A percentile compares a stretch with the other conserved stretches of the same genome.
Evolutionary conservation across 2,888 invertebrate genomes (phyloP).

Genomic region (Xylocampa areola): DNA sequence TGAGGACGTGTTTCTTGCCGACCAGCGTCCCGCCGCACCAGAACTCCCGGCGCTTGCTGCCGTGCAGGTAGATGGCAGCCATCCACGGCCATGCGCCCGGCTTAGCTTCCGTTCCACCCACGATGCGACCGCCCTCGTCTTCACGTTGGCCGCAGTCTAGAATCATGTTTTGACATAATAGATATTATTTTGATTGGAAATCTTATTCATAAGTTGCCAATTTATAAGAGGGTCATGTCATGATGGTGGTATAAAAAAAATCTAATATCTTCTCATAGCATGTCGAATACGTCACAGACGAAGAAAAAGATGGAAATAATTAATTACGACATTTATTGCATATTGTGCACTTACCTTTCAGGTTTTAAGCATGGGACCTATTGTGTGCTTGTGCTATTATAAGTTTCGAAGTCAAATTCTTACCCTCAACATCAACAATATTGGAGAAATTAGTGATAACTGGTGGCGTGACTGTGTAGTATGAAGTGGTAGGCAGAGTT

Average conservation of each 20-base stretch:
- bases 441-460: constrained; percentile 83
- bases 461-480: constrained; percentile 83
- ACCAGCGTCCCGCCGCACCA: constrained; percentile 98
- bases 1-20: constrained; percentile 94
- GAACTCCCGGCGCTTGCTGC: constrained; percentile 95
- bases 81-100: constrained; percentile 99
- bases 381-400: background rate
- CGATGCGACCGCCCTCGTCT: constrained; percentile 95
- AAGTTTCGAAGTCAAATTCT: constrained; percentile 26
- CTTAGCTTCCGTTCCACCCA: constrained; percentile 95
- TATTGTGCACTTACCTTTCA: background rate
- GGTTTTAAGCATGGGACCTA: too few species aligned
- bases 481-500: constrained; percentile 79
- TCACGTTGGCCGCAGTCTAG: constrained; percentile 95
- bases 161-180: constrained; percentile 49
- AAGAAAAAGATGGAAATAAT: too few species aligned
- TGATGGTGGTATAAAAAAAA: too few species aligned
- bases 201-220: too few species aligned
- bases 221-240: too few species aligned
- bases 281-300: too few species aligned
- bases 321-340: too few species aligned
- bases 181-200: background rate
- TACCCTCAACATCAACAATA: constrained; percentile 89
- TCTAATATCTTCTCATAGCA: too few species aligned
- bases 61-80: constrained; percentile 97